These are phyloP conservation scores for Cantharis rustica DNA, from an alignment of 2,888 invertebrate genomes.

Conservation along the genomic window DNA sequence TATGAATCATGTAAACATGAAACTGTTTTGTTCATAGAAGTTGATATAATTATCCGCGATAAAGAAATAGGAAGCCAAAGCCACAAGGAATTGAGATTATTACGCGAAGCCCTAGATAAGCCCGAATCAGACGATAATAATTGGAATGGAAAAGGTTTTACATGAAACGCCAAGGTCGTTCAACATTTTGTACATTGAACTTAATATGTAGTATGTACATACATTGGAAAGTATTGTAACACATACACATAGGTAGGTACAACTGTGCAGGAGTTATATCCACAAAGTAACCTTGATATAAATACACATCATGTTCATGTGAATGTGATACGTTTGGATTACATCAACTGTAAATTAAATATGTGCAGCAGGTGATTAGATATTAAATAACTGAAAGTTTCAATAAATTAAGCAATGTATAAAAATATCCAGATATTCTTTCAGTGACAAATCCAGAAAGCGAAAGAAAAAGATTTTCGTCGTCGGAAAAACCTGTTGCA, in stretches of 20 bases:
- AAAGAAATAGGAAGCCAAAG: background rate
- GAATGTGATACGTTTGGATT: constrained; percentile 21
- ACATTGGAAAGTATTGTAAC: constrained; percentile 24
- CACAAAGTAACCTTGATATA: constrained; percentile 26
- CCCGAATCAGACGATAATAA: constrained; percentile 10
- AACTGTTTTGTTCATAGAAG: background rate
- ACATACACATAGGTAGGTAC: constrained; percentile 1
- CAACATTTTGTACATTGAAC: constrained; percentile 27
- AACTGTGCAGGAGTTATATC: constrained; percentile 16
- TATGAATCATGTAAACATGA: background rate
- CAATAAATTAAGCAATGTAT: background rate
- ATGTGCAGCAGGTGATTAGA: background rate
- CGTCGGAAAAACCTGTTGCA: background rate
- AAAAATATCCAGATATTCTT: background rate
- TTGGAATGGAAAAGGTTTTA: constrained; percentile 11
- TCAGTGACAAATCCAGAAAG: background rate
- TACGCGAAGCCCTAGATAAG: constrained; percentile 1
- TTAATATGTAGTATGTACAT: constrained; percentile 16
- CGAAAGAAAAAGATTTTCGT: background rate
- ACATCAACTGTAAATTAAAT: constrained; percentile 1
- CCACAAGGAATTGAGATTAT: background rate
- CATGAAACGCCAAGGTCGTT: constrained; percentile 15
- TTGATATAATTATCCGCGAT: background rate
- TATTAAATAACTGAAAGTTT: background rate
- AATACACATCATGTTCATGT: constrained; percentile 4